Evolutionary conservation across 2,797 vertebrate genomes (phyloP).

Genomic region (Cercopithecus mitis): DNA sequence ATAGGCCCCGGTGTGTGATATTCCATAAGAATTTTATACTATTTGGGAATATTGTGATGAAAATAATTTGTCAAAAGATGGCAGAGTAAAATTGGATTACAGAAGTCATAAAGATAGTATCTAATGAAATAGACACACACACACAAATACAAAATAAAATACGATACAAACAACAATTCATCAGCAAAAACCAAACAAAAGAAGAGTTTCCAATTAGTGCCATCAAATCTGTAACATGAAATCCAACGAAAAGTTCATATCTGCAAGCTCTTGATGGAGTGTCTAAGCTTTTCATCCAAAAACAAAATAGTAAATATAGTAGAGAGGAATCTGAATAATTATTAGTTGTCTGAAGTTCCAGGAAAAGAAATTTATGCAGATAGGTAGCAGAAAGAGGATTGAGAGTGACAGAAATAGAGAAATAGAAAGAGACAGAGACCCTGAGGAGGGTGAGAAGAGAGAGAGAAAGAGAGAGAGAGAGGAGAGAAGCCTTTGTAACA

Average conservation of each 20-base stretch:
- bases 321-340: neutral
- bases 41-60: neutral
- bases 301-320: neutral
- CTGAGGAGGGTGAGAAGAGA: neutral
- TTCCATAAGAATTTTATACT: neutral
- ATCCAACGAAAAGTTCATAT: neutral
- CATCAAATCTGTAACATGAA: neutral
- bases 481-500: neutral
- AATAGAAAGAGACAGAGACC: neutral
- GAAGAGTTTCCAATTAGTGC: neutral
- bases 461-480: no score
- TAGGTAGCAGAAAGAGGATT: neutral
- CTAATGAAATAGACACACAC: neutral
- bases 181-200: neutral
- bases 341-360: neutral
- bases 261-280: neutral
- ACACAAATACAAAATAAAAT: neutral
- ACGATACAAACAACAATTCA: neutral
- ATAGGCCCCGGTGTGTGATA: no score
- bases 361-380: neutral
- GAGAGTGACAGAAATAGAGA: neutral
- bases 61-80: neutral
- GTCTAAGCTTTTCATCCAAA: neutral
- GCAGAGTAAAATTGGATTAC: neutral
- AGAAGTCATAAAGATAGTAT: neutral